Evolutionary conservation across 2,113 vertebrate species (phyloP).

Genomic region (Nibea albiflora): DNA sequence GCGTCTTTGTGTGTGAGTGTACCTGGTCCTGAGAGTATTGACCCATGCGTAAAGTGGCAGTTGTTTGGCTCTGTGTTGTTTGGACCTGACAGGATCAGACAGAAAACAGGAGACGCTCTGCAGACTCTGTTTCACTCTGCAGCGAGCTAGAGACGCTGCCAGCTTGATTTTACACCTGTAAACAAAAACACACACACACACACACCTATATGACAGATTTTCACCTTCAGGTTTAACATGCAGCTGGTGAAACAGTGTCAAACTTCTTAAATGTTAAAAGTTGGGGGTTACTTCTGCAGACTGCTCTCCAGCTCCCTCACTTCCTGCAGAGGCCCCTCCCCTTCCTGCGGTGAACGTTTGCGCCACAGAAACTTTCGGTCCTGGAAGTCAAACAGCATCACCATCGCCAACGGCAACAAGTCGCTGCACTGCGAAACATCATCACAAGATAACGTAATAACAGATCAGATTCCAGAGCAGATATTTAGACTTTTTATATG

Average conservation of each 20-base stretch:
- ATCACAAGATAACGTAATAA: neutral
- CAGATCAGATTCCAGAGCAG: neutral
- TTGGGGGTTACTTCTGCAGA: slow-evolving; percentile 84
- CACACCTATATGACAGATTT: neutral
- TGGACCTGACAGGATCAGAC: slow-evolving; percentile 85
- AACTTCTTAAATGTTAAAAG: neutral
- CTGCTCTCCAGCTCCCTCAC: slow-evolving; percentile 87
- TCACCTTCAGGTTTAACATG: neutral
- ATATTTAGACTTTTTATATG: too few relatives aligned
- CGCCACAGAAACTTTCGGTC: slow-evolving; percentile 87
- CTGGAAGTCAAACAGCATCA: slow-evolving; percentile 95
- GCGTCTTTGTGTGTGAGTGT: slow-evolving; percentile 11
- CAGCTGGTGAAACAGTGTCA: neutral
- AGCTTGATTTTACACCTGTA: slow-evolving; percentile 90
- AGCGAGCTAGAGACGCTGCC: slow-evolving; percentile 91
- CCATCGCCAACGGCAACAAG: slow-evolving; percentile 89
- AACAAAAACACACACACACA: neutral
- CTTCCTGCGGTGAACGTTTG: slow-evolving; percentile 70
- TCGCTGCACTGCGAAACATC: slow-evolving; percentile 84
- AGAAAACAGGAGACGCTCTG: slow-evolving; percentile 88
- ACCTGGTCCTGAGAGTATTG: slow-evolving; percentile 90
- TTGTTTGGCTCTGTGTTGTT: slow-evolving; percentile 84
- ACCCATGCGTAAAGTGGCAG: slow-evolving; percentile 91
- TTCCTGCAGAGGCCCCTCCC: slow-evolving; percentile 80
- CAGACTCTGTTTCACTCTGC: slow-evolving; percentile 89